A percentile compares a stretch with the other conserved stretches of the same genome.
Evolutionary conservation across 2,113 vertebrate species (phyloP).

Genomic region (Sceloporus undulatus): DNA sequence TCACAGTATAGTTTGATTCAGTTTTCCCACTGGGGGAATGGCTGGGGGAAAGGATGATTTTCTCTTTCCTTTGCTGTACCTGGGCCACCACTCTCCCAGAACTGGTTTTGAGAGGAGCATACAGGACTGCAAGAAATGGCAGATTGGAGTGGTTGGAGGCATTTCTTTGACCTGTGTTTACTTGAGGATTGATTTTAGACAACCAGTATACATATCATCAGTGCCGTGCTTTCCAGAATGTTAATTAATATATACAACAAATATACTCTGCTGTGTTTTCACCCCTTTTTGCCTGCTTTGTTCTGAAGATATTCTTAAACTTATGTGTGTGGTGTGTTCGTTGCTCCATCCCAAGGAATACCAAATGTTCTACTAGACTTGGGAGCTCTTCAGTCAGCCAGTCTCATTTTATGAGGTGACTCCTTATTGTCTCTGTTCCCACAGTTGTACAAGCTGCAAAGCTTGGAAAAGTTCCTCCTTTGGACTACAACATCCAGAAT

Average conservation of each 20-base stretch:
- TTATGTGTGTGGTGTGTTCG: neutral
- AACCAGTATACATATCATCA: fast-evolving
- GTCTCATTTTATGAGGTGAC: neutral
- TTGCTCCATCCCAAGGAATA: neutral
- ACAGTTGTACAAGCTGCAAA: neutral
- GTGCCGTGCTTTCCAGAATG: too few species aligned
- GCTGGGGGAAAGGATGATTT: neutral
- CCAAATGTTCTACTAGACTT: too few species aligned
- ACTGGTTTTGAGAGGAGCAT: too few species aligned
- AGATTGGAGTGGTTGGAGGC: neutral
- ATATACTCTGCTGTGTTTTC: neutral
- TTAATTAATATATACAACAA: too few species aligned
- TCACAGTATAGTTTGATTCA: neutral
- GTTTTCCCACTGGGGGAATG: neutral
- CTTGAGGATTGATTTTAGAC: neutral
- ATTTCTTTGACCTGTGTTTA: neutral
- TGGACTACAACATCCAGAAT: too few species aligned
- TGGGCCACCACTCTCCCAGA: too few species aligned
- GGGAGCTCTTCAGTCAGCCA: too few species aligned
- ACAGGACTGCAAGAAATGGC: too few species aligned
- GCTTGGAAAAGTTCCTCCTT: too few species aligned
- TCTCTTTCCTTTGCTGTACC: neutral
- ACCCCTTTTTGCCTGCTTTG: neutral
- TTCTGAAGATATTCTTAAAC: neutral
- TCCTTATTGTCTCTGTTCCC: neutral